phyloP scores from a whole-genome alignment of 2,113 vertebrate genomes.

The Alethe diademata region DNA sequence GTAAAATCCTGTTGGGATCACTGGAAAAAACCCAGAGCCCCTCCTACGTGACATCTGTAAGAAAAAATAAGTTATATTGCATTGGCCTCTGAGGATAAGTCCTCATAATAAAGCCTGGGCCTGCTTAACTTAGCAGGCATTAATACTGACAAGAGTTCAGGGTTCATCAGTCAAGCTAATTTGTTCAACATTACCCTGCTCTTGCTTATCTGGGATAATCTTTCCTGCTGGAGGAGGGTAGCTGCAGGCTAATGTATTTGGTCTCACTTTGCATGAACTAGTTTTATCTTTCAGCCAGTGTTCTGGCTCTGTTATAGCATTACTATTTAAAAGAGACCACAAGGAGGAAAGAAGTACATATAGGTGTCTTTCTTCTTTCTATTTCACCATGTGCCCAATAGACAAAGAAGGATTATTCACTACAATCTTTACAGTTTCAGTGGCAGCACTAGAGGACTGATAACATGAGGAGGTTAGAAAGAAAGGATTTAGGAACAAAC shows the following conservation, averaged over 20 bases:
- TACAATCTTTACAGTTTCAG: background rate
- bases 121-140: slow-evolving; percentile 48
- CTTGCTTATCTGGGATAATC: slow-evolving; percentile 53
- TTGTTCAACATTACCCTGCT: slow-evolving; percentile 46
- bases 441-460: background rate
- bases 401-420: background rate
- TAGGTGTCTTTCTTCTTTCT: background rate
- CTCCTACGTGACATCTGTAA: background rate
- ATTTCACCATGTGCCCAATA: background rate
- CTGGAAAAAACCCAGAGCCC: background rate
- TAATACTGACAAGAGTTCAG: slow-evolving; percentile 45
- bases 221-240: slow-evolving; percentile 15
- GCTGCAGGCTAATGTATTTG: background rate
- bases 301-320: background rate
- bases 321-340: background rate
- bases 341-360: background rate
- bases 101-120: background rate
- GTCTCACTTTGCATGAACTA: background rate
- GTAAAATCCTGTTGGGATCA: background rate
- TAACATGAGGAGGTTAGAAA: background rate
- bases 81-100: slow-evolving; percentile 25
- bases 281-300: background rate
- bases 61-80: slow-evolving; percentile 17
- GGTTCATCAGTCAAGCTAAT: slow-evolving; percentile 54
- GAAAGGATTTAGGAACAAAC: background rate